Evolutionary conservation across 2,113 vertebrate genomes (phyloP), one percentile per base, ranked within the genome.

Genomic region (Tautogolabrus adspersus): DNA sequence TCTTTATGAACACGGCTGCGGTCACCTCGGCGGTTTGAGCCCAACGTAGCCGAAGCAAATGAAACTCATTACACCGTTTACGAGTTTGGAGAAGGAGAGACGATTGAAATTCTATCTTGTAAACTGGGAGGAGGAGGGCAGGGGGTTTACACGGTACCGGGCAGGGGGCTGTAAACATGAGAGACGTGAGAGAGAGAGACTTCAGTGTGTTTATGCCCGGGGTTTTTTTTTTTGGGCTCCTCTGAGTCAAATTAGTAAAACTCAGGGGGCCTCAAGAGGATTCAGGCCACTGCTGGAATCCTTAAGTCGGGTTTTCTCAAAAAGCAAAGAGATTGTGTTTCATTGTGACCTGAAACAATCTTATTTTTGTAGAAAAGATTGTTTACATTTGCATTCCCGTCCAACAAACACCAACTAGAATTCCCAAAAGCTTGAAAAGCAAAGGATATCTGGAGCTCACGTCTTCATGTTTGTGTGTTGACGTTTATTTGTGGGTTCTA

Each of bases 41-140:
- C 87, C 89, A 74, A 89, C 75, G 64, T 65, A 91, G 88, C 87
- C 83, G 72, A 67, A 87, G 84, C 90, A 89, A 93, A 88, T 91
- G 90, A 91, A 91, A 91, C 72, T 89, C 90, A 89, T 91, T 92
- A 91, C 81, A 62, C 38, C 67, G 18, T 92, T 93, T 92, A 91
- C 79, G 82, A 91, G 92, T 65, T 87, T 5, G 34, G 84, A 86
- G 82, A 86, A 83, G 82, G 72, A 79, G 87, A 88, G 75, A 78
- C 74, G 76, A 84, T 85, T 93, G 88, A 91, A 92, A 91, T 79
- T 83, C 72, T 81, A 92, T 88, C 90, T 86, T 77, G 65, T 93
- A 88, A 91, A 90, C 70, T 57, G 15, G 64, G 55, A 34, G 63
- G 54, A 8, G 21, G 63, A 16, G n/a, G 10, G 57, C 5, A 1